phyloP scores from a whole-genome alignment of 2,113 vertebrate genomes.

The Patagioenas fasciata region DNA sequence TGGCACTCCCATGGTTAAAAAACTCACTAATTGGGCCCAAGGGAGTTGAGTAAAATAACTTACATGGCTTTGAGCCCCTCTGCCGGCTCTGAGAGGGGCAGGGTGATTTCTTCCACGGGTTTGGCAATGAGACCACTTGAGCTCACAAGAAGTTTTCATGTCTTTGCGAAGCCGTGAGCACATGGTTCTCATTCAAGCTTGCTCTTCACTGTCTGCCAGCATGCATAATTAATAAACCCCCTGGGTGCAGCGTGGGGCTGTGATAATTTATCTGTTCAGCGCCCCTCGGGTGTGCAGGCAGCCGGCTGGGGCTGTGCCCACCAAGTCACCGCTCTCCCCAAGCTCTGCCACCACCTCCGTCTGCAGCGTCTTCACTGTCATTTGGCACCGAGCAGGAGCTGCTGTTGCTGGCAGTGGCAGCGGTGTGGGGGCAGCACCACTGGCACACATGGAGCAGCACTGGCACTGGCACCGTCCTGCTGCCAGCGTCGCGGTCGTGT shows the following conservation, averaged over 20 bases:
- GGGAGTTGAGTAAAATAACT: not conserved
- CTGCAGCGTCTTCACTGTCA: accelerated
- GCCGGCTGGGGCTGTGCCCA: not conserved
- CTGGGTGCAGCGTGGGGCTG: not conserved
- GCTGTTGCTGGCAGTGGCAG: not conserved
- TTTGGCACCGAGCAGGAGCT: not conserved
- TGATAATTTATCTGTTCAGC: not conserved
- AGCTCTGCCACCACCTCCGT: not conserved
- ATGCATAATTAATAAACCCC: not conserved
- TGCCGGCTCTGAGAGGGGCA: not conserved
- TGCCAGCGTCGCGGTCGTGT: not conserved
- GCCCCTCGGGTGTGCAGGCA: not conserved
- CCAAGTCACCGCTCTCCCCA: not conserved
- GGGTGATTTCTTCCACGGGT: not conserved
- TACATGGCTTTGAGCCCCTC: not conserved
- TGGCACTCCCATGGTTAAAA: not conserved
- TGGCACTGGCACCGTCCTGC: not conserved
- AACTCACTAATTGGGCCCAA: not conserved
- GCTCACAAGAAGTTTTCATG: not conserved
- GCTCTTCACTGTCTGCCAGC: not conserved
- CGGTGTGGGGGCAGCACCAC: not conserved
- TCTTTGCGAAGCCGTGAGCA: not conserved
- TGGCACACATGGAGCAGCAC: not conserved
- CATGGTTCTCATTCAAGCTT: conserved; percentile 14
- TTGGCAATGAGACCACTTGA: not conserved